Base-by-base conservation (phyloP, 2,113 vertebrate genomes). In the Stegostoma tigrinum region DNA sequence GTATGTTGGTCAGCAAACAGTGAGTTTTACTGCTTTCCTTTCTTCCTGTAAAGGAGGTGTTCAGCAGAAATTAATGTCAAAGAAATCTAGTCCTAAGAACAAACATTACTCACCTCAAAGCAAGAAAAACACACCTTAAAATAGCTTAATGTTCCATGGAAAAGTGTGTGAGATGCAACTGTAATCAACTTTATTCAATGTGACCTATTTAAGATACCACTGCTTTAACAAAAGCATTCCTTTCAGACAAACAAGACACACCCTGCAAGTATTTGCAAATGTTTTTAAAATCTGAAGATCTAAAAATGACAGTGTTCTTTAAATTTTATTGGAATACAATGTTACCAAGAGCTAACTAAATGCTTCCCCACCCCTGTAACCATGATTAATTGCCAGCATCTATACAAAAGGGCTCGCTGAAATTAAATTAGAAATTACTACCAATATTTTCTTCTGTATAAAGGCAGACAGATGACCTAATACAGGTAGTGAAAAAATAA, bases 191-290 rank as follows among this genome's bases (percentile, higher is more conserved):
- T 38, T 66, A 66, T 66, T 93, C 61, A 93, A 93, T 93, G 55
- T 66, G 42, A 83, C 42, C 38, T 42, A 83, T 42, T 83, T 83
- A 27, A 55, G 10, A 12, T 64, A 66, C 19, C 38, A 17, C 23
- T 21, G 27, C 66, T 67, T 66, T 66, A 17, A 64, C 38, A 3
- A 83, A 91, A 17, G 64, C 87, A 90, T 64, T 30, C 34, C 55
- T 90, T 64, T 55, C 30, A n/a, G 30, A 89, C 52, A 89, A 89
- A 83, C 78, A 83, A 91, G 38, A 67, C 61, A 93, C 61, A 93
- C 89, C 61, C 61, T 91, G 2, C 2, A 0, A 19, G 5, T 0
- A 21, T 93, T 93, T 38, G 38, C 89, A 93, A 91, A 61, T 38
- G 38, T n/a, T 23, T 64, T 91, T 64, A 64, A 4, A 8, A 38